Conservation (phyloP, 2,113 vertebrate genomes). For the Ammospiza caudacuta region DNA sequence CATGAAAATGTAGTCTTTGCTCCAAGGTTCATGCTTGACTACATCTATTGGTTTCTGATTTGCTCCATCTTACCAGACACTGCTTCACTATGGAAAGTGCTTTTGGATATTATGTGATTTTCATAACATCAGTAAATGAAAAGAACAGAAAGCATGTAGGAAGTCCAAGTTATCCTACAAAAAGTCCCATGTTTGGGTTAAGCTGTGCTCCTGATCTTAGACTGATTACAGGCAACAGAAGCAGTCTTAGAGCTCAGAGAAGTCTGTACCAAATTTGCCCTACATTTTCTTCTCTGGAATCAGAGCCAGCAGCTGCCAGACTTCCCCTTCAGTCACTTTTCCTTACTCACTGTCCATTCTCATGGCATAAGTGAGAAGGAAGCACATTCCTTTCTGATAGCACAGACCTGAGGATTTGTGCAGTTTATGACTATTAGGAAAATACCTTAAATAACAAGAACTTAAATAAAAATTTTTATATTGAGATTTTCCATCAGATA, state of each 20-base stretch:
- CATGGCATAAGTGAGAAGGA: background rate
- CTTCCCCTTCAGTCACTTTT: background rate
- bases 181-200: background rate
- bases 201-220: background rate
- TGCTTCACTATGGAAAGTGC: background rate
- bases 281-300: background rate
- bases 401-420: background rate
- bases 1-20: rapidly evolving
- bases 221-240: background rate
- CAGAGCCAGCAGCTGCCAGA: background rate
- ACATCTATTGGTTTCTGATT: background rate
- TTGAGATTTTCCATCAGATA: background rate
- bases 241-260: background rate
- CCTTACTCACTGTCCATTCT: background rate
- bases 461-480: background rate
- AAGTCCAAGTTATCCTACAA: background rate
- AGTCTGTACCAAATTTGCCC: background rate
- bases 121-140: background rate
- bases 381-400: background rate
- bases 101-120: background rate
- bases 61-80: background rate
- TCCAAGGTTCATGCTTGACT: background rate
- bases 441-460: background rate
- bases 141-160: background rate
- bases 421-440: background rate